These are phyloP conservation scores for Drosophila algonquin DNA, from an alignment of 2,888 invertebrate species.

Conservation along the genomic window DNA sequence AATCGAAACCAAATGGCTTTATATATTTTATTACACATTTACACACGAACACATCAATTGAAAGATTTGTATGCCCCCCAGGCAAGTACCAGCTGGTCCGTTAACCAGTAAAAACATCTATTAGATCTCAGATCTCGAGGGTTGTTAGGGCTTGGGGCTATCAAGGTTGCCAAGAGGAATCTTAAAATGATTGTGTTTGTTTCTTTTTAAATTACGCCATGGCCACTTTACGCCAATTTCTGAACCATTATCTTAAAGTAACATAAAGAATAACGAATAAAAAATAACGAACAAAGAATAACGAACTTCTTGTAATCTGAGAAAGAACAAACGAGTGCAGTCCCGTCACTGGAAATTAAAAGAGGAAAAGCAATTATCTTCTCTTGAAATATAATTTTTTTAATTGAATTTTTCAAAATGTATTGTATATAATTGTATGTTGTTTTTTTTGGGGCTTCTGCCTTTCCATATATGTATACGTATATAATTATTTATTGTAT, in stretches of 20 bases:
- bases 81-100: neutral
- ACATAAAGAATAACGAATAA: neutral
- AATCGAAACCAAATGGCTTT: constrained; percentile 16
- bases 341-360: neutral
- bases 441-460: neutral
- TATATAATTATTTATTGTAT: constrained; percentile 22
- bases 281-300: too few species aligned
- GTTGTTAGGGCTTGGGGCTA: neutral
- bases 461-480: constrained; percentile 7
- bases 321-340: neutral
- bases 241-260: neutral
- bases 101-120: neutral
- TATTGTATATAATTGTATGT: constrained; percentile 49
- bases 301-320: neutral
- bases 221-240: neutral
- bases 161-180: neutral
- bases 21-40: constrained; percentile 20
- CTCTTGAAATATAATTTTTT: constrained; percentile 40
- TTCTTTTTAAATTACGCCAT: too few species aligned
- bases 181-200: neutral
- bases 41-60: constrained; percentile 20
- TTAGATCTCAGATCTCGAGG: neutral
- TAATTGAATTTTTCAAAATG: constrained; percentile 47
- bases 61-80: constrained; percentile 2
- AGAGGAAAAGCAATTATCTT: neutral